Base-by-base conservation (phyloP, 2,888 invertebrate species). In the Campoplex nolae region DNA sequence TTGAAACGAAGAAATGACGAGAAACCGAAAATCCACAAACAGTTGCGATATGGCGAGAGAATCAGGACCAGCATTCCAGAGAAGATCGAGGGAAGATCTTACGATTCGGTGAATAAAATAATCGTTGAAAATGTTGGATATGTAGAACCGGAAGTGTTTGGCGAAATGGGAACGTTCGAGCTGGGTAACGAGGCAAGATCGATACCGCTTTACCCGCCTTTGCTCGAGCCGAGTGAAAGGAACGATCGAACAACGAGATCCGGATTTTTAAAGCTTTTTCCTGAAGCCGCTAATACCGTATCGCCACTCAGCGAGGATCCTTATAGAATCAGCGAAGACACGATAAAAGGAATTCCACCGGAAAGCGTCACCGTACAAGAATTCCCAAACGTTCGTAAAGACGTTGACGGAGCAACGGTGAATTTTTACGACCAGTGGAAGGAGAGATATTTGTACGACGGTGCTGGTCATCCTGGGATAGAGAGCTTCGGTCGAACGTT, bases 361-460 rank as follows among this genome's bases (percentile, higher is more conserved):
- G 71, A 56, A 83, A 74, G 70, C 58, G 58, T 51, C 18, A 70
- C 18, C 70, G 73, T 35, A 3, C 51, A 51, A 35, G 56, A 80
- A 81, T 48, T 70, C 11, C 56, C 73, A n/a, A 67, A 56, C 18
- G 32, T 35, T 68, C 18, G 42, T 9, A 70, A 67, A 51, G 8
- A 23, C 23, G 23, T 28, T 7, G 70, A 70, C 28, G 74, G 75
- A 70, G 58, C 56, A 56, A 48, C 80, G 13, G 62, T 51, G 7
- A 56, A 65, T 70, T 48, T 84, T 79, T 88, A 87, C 78, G 84
- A 78, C 45, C 54, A 74, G 67, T 82, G 87, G 87, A 87, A 84
- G 32, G 79, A 78, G 68, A 32, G 62, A 75, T 82, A 71, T 48
- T 70, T 35, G 35, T 13, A 67, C 2, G 80, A 32, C 32, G 32